Percentiles rank a stretch among this genome's conserved stretches.
phyloP scores from a whole-genome alignment of 2,888 invertebrate species.

The Cheilosia vulpina region DNA sequence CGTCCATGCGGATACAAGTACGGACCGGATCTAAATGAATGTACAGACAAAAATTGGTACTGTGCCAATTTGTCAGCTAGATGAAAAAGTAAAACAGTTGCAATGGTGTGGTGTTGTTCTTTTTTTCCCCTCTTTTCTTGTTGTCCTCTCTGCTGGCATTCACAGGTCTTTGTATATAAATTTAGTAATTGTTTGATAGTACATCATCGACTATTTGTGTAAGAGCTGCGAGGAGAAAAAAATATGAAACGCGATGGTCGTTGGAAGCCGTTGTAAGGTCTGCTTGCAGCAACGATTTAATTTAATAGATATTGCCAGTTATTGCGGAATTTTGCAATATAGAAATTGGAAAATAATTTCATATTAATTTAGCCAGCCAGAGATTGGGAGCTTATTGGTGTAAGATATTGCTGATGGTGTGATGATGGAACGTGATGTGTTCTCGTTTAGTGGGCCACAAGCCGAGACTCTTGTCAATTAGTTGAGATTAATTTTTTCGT shows the following conservation, averaged over 20 bases:
- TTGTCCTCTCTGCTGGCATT: constrained; percentile 50
- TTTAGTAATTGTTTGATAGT: constrained; percentile 74
- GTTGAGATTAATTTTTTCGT: constrained; percentile 43
- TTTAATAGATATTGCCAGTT: constrained; percentile 56
- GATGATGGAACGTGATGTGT: constrained; percentile 43
- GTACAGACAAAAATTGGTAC: constrained; percentile 58
- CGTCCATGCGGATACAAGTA: constrained; percentile 32
- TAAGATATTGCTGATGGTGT: constrained; percentile 18
- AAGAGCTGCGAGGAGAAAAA: not conserved
- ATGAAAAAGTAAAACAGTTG: constrained; percentile 68
- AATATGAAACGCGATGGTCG: constrained; percentile 15
- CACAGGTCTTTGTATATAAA: constrained; percentile 52
- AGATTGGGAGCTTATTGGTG: constrained; percentile 5
- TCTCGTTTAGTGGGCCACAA: not conserved
- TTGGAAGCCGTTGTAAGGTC: constrained; percentile 18
- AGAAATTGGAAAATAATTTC: constrained; percentile 56
- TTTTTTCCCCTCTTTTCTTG: constrained; percentile 15
- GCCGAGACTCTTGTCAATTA: constrained; percentile 44
- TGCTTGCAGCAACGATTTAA: constrained; percentile 59
- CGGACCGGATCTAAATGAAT: constrained; percentile 53
- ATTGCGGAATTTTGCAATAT: constrained; percentile 45
- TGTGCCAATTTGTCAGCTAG: constrained; percentile 68
- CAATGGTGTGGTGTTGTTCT: constrained; percentile 40
- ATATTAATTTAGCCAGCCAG: constrained; percentile 4
- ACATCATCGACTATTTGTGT: constrained; percentile 69